These are phyloP conservation scores for Scotopteryx bipunctaria DNA, from an alignment of 2,888 invertebrate genomes.

Conservation along the genomic window DNA sequence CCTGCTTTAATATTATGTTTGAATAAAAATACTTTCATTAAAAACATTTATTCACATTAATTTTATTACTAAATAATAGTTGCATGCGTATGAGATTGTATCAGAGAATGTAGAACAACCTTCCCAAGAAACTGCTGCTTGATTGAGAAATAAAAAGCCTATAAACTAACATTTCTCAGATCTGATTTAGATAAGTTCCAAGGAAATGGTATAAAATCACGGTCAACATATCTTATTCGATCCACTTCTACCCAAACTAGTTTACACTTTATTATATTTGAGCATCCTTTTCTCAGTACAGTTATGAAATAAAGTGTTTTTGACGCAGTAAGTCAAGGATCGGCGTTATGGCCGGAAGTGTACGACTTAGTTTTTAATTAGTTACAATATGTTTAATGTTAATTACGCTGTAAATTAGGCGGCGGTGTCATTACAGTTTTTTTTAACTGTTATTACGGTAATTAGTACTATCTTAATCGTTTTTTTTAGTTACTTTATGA, in stretches of 20 bases:
- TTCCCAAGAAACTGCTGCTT: constrained; percentile 9
- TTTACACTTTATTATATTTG: constrained; percentile 22
- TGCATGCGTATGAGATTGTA: constrained; percentile 5
- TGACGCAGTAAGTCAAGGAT: constrained; percentile 25
- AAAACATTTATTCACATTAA: neutral
- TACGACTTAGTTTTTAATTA: neutral
- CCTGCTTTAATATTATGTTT: too few relatives aligned
- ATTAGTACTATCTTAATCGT: neutral
- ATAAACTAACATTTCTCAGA: constrained; percentile 19
- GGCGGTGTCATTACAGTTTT: neutral
- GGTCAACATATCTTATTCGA: constrained; percentile 28
- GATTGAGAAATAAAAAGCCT: constrained; percentile 22
- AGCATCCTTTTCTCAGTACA: constrained; percentile 23
- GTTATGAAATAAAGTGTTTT: constrained; percentile 22
- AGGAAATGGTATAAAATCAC: constrained; percentile 35
- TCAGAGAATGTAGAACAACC: constrained; percentile 14
- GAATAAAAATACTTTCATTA: too few relatives aligned
- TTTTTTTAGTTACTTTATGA: neutral
- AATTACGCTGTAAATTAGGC: neutral
- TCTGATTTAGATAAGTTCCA: constrained; percentile 25
- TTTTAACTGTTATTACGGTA: neutral
- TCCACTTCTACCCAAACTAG: constrained; percentile 26
- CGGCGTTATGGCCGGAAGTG: constrained; percentile 23
- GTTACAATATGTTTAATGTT: constrained; percentile 4
- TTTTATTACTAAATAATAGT: constrained; percentile 8